These are phyloP conservation scores for Oncorhynchus mykiss DNA, from an alignment of 2,113 vertebrate genomes.

Conservation along the genomic window DNA sequence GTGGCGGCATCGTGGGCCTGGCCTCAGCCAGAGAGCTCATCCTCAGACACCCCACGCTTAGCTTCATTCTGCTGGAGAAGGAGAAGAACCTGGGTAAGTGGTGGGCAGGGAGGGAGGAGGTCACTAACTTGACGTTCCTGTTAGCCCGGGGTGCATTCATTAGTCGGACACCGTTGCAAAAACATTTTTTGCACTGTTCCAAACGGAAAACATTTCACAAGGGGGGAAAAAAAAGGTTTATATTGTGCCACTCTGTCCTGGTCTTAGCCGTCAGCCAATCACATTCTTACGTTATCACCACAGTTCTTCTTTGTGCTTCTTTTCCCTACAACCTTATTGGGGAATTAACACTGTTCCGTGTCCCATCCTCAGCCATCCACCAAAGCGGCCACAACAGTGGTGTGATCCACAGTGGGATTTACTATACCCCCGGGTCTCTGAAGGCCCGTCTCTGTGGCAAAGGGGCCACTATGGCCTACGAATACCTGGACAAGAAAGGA, in stretches of 20 bases:
- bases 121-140: not conserved
- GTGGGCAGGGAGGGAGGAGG: not conserved
- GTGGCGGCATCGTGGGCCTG: slow-evolving; percentile 90
- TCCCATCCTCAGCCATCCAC: slow-evolving; percentile 76
- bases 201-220: too few species aligned
- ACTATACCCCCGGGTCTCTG: slow-evolving; percentile 93
- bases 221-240: too few species aligned
- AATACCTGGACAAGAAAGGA: slow-evolving; percentile 88
- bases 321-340: too few species aligned
- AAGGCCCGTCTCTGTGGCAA: slow-evolving; percentile 92
- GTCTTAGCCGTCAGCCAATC: too few species aligned
- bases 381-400: slow-evolving; percentile 97
- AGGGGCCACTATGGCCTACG: slow-evolving; percentile 85
- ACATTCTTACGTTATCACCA: too few species aligned
- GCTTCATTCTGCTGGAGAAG: slow-evolving; percentile 88
- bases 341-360: not conserved
- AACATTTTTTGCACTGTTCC: too few species aligned
- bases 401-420: slow-evolving; percentile 97
- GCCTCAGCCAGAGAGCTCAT: slow-evolving; percentile 86
- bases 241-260: too few species aligned
- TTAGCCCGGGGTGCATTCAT: too few species aligned
- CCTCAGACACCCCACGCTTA: slow-evolving; percentile 80
- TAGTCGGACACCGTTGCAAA: too few species aligned
- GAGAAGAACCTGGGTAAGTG: slow-evolving; percentile 84
- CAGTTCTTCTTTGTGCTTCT: not conserved